Conservation (phyloP, 2,888 invertebrate genomes). For the Choristoneura rosaceana region DNA sequence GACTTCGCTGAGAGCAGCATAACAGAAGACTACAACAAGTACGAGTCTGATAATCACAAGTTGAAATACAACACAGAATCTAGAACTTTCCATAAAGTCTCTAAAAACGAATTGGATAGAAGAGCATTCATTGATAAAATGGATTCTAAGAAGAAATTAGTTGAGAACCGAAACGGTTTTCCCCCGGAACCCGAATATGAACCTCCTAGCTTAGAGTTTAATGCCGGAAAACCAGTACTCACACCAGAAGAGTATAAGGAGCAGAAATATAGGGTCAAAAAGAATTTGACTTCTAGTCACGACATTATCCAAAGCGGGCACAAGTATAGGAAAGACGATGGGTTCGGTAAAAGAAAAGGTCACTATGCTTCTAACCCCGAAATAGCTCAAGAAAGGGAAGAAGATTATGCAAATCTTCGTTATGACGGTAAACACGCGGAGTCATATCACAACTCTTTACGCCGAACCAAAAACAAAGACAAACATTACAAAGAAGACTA, state of each 20-base stretch:
- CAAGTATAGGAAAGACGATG: conserved; percentile 78
- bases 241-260: conserved; percentile 86
- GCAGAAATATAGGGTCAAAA: conserved; percentile 79
- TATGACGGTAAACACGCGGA: conserved; percentile 71
- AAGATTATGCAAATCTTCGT: conserved; percentile 78
- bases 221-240: conserved; percentile 82
- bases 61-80: conserved; percentile 77
- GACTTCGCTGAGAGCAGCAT: conserved; percentile 82
- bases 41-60: conserved; percentile 77
- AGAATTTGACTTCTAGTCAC: conserved; percentile 80
- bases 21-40: conserved; percentile 81
- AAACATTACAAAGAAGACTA: conserved; percentile 66
- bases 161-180: conserved; percentile 68
- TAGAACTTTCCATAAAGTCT: conserved; percentile 68
- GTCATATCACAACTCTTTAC: conserved; percentile 87
- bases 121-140: conserved; percentile 72
- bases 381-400: conserved; percentile 82
- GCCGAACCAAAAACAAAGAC: conserved; percentile 85
- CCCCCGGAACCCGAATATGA: conserved; percentile 86
- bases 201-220: conserved; percentile 88
- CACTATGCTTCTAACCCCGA: conserved; percentile 87
- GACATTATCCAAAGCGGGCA: conserved; percentile 75
- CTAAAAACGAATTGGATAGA: conserved; percentile 71
- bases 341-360: conserved; percentile 78
- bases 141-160: conserved; percentile 62